Conservation (phyloP, 1,140 invertebrate species). For the Mesaphorura yosii region DNA sequence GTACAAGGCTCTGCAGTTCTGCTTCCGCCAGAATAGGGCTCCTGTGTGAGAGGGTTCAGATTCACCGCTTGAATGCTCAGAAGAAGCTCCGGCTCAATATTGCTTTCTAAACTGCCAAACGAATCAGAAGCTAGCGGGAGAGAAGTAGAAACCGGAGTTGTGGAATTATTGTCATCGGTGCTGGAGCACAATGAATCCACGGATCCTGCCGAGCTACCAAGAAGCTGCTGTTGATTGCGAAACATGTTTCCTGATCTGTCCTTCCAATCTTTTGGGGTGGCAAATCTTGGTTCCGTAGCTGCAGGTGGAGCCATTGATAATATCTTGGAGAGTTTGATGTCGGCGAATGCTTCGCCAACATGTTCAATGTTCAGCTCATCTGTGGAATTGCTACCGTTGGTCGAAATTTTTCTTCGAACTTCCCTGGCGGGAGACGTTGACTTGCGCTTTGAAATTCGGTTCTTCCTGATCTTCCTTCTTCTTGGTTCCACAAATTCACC, state of each 20-base stretch:
- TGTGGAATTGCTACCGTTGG: not conserved
- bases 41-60: not conserved
- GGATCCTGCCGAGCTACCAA: not conserved
- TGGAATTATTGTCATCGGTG: conserved; percentile 1
- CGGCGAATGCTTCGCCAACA: conserved; percentile 20
- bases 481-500: too few relatives aligned
- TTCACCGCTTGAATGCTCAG: conserved; percentile 27
- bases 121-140: not conserved
- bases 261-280: not conserved
- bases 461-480: too few relatives aligned
- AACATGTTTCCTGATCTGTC: not conserved
- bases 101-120: not conserved
- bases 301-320: not conserved
- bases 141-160: not conserved
- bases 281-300: not conserved
- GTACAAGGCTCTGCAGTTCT: conserved; percentile 1
- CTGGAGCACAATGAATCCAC: not conserved
- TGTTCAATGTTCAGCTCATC: conserved; percentile 13
- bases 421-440: too few relatives aligned
- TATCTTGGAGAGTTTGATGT: conserved; percentile 18
- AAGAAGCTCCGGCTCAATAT: conserved; percentile 27
- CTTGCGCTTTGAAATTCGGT: too few relatives aligned
- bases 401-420: too few relatives aligned
- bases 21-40: not conserved
- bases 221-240: too few relatives aligned